phyloP scores from a whole-genome alignment of 2,888 invertebrate genomes.

The Cryptocephalus primarius region DNA sequence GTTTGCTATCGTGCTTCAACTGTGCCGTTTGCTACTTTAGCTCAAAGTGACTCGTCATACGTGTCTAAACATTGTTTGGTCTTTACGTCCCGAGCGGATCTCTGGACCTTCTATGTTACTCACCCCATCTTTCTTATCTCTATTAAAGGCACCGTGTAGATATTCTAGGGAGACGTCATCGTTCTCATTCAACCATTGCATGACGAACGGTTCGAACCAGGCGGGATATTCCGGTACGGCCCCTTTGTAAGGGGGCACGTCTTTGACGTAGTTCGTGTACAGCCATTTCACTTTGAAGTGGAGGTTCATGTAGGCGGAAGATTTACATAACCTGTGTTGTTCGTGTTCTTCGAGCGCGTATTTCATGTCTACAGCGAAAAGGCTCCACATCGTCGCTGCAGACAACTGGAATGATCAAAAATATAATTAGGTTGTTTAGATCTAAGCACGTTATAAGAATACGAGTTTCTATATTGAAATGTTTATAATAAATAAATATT shows the following conservation, averaged over 20 bases:
- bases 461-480: no score
- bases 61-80: no score
- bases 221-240: constrained; percentile 98
- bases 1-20: no score
- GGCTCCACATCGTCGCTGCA: constrained; percentile 94
- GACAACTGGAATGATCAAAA: constrained; percentile 63
- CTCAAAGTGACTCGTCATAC: no score
- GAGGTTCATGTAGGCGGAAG: constrained; percentile 98
- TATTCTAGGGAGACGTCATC: constrained; percentile 98
- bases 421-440: background rate
- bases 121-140: constrained; percentile 93
- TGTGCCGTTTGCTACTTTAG: no score
- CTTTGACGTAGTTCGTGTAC: constrained; percentile 94
- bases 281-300: constrained; percentile 99
- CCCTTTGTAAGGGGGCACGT: constrained; percentile 90
- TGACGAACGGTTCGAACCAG: constrained; percentile 99
- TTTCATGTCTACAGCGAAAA: constrained; percentile 95
- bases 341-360: constrained; percentile 98
- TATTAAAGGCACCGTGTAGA: constrained; percentile 94
- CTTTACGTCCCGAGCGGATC: no score
- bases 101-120: no score
- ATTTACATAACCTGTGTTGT: constrained; percentile 89
- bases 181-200: constrained; percentile 99
- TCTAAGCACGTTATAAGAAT: no score
- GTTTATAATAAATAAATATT: no score